Evolutionary conservation across 2,888 invertebrate species (phyloP).

Genomic region (Eilema caniola): DNA sequence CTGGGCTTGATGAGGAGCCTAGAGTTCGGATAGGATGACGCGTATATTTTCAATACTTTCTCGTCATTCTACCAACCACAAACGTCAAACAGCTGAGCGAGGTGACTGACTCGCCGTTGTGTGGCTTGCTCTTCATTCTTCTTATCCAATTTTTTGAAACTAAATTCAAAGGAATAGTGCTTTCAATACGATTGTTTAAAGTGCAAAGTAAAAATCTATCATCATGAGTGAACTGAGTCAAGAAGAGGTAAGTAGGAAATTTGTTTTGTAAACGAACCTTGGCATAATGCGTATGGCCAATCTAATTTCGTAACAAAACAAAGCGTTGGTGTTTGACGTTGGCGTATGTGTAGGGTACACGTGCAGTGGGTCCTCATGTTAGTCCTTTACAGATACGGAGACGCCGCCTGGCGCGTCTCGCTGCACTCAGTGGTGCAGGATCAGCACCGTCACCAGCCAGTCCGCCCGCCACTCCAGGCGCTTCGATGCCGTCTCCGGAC

Average conservation of each 20-base stretch:
- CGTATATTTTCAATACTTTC: constrained; percentile 86
- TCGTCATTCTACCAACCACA: constrained; percentile 78
- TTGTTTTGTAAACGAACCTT: constrained; percentile 78
- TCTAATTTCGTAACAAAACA: constrained; percentile 87
- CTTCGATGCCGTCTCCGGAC: constrained; percentile 72
- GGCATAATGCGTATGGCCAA: constrained; percentile 80
- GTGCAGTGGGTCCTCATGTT: constrained; percentile 65
- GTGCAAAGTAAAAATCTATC: constrained; percentile 58
- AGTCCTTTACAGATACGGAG: constrained; percentile 89
- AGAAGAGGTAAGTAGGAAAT: constrained; percentile 92
- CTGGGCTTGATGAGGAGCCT: constrained; percentile 35
- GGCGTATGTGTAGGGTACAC: constrained; percentile 66
- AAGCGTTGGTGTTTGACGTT: constrained; percentile 77
- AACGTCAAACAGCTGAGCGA: constrained; percentile 85
- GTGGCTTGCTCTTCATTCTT: constrained; percentile 76
- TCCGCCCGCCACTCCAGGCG: constrained; percentile 80
- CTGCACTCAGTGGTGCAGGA: constrained; percentile 86
- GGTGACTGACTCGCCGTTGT: constrained; percentile 85
- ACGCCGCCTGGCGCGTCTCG: constrained; percentile 91
- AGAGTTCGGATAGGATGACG: constrained; percentile 74
- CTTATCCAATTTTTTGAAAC: constrained; percentile 68
- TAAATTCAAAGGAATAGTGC: constrained; percentile 69
- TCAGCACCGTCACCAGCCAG: constrained; percentile 81
- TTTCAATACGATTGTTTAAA: constrained; percentile 56
- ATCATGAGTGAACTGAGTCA: constrained; percentile 94